These are phyloP conservation scores for Tachypleus tridentatus DNA, from an alignment of 1,140 invertebrate species.

Conservation along the genomic window DNA sequence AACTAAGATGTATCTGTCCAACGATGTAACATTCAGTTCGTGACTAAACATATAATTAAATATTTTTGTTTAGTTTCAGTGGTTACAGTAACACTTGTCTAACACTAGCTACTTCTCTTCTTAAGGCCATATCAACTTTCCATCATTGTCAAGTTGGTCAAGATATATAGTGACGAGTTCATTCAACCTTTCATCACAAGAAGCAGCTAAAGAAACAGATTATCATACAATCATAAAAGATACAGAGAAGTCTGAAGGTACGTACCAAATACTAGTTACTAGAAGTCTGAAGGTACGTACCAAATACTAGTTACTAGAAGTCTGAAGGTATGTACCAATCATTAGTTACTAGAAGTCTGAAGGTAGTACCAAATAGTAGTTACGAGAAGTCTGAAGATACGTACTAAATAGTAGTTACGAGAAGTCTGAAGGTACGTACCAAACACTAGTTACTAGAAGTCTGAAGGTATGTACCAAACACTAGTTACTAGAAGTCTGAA, in stretches of 20 bases:
- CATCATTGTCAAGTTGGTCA: too few relatives aligned
- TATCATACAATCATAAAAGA: slow-evolving; percentile 32
- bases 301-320: neutral
- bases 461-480: too few relatives aligned
- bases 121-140: too few relatives aligned
- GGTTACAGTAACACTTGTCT: too few relatives aligned
- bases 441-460: too few relatives aligned
- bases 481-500: too few relatives aligned
- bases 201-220: slow-evolving; percentile 17
- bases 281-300: slow-evolving; percentile 3
- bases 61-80: too few relatives aligned
- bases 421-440: neutral
- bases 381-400: neutral
- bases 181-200: slow-evolving; percentile 1
- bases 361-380: neutral
- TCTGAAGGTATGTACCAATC: neutral
- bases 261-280: slow-evolving; percentile 29
- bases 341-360: neutral
- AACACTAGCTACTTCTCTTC: too few relatives aligned
- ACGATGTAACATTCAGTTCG: too few relatives aligned
- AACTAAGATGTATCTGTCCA: too few relatives aligned
- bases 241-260: slow-evolving; percentile 29
- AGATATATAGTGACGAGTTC: too few relatives aligned
- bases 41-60: too few relatives aligned
- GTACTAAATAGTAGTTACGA: neutral